Conservation (phyloP, 2,888 invertebrate species). For the Eucera pruinosa region DNA sequence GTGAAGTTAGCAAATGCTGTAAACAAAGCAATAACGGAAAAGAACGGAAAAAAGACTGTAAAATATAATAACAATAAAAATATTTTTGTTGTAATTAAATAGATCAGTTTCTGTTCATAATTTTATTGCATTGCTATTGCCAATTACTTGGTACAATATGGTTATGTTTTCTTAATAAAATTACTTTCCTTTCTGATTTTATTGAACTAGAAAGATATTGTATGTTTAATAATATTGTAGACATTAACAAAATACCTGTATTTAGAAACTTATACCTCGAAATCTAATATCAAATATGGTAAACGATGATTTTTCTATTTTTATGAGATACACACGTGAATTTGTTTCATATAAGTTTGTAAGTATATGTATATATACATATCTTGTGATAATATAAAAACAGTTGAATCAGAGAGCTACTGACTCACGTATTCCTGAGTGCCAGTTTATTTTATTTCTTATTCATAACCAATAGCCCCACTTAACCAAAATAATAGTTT, state of each 20-base stretch:
- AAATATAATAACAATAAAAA: neutral
- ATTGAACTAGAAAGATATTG: neutral
- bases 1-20: neutral
- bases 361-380: neutral
- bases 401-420: neutral
- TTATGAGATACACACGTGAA: neutral
- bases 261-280: neutral
- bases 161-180: neutral
- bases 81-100: neutral
- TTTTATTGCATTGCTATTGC: neutral
- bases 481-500: neutral
- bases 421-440: neutral
- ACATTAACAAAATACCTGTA: constrained; percentile 5
- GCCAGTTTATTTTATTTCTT: neutral
- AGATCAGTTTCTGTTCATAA: neutral
- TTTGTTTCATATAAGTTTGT: neutral
- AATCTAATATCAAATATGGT: neutral
- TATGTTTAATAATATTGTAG: neutral
- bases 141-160: constrained; percentile 39
- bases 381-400: neutral
- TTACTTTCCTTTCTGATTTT: neutral
- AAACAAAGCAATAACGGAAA: neutral
- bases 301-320: neutral
- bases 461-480: constrained; percentile 1
- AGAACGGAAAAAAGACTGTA: neutral